A percentile compares a stretch with the other conserved stretches of the same genome.
phyloP scores from a whole-genome alignment of 2,797 vertebrate genomes.

The Cossypha niveicapilla region DNA sequence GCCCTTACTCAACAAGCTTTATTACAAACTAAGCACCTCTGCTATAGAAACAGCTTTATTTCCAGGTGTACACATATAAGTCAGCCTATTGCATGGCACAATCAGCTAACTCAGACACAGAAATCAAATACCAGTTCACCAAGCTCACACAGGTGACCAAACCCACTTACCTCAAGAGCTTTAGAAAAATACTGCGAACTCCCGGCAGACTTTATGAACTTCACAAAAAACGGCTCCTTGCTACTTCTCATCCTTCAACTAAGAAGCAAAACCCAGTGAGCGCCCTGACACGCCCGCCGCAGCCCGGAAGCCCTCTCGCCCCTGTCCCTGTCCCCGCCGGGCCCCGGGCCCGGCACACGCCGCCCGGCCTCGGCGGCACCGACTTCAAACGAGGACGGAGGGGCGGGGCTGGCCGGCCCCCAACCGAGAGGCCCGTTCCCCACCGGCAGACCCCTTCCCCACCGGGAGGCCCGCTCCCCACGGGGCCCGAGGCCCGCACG shows the following conservation, averaged over 20 bases:
- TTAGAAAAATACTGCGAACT: constrained; percentile 81
- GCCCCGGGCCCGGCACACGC: not conserved
- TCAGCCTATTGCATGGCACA: not conserved
- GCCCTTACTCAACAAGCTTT: not conserved
- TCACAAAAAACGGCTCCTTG: constrained; percentile 85
- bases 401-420: not conserved
- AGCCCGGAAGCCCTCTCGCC: too few relatives aligned
- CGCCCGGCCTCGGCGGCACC: not conserved
- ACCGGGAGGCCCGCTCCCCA: not conserved
- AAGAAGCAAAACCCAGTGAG: constrained; percentile 20
- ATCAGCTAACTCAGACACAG: not conserved
- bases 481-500: too few relatives aligned
- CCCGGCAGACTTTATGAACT: constrained; percentile 84
- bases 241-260: constrained; percentile 80
- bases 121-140: not conserved
- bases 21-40: not conserved
- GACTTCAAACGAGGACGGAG: not conserved
- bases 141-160: not conserved
- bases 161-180: constrained; percentile 86
- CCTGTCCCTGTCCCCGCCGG: fast-evolving
- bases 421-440: not conserved
- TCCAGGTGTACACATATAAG: not conserved
- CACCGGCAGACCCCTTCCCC: not conserved
- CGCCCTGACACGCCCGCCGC: fast-evolving
- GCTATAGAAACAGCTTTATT: not conserved